These are phyloP conservation scores for Clamator glandarius DNA, from an alignment of 2,797 vertebrate species.

Conservation along the genomic window DNA sequence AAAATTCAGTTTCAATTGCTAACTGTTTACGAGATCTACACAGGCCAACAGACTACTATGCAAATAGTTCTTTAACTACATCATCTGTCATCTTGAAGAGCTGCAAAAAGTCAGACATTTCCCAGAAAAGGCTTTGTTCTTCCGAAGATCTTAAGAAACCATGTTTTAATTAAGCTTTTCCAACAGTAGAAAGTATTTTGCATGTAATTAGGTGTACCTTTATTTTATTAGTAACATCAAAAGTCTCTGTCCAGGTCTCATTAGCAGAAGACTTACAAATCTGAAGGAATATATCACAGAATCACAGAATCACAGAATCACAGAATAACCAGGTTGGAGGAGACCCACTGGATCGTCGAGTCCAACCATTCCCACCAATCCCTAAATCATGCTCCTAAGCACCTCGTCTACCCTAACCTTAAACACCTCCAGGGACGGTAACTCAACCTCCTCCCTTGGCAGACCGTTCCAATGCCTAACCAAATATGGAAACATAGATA, in stretches of 20 bases:
- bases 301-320: too few relatives aligned
- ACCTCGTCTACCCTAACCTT: too few relatives aligned
- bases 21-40: neutral
- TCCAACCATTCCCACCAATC: too few relatives aligned
- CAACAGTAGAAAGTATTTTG: neutral
- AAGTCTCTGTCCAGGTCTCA: neutral
- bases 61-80: neutral
- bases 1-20: neutral
- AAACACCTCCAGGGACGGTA: too few relatives aligned
- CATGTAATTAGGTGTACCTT: neutral
- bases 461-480: too few relatives aligned
- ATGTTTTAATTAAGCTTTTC: neutral
- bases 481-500: neutral
- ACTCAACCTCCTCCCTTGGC: too few relatives aligned
- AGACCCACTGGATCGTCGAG: too few relatives aligned
- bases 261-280: neutral
- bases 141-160: neutral
- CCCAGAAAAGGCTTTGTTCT: neutral
- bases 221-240: neutral
- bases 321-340: too few relatives aligned
- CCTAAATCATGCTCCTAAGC: too few relatives aligned
- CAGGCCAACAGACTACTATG: neutral
- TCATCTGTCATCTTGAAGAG: neutral
- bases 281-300: neutral
- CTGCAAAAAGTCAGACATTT: neutral